Evolutionary conservation across 2,888 invertebrate genomes (phyloP), one percentile per base, ranked within the genome.

Genomic region (Eulithis prunata): DNA sequence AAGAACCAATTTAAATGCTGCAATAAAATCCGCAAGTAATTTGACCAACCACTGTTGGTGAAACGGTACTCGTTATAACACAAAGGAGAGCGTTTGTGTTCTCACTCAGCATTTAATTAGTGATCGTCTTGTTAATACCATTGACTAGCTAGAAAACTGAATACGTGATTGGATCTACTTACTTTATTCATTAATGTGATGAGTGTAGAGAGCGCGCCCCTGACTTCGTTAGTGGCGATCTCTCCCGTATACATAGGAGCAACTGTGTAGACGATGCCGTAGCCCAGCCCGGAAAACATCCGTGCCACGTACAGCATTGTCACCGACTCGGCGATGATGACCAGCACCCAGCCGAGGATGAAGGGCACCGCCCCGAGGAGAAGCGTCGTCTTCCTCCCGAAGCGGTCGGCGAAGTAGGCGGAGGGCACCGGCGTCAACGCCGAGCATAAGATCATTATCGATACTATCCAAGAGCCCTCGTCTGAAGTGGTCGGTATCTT

Each of bases 351-450:
- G 68, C 95, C 94, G 47, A 94, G 58, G 70, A 95, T 94, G 75
- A 95, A 94, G 0, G 95, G 95, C 7, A 95, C 75, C 0, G 95
- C 94, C 12, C 95, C 91, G 46, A 94, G 81, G 12, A 95, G 87
- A 1, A 96, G 88, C n/a, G 95, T 94, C 12, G 90, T 93, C 79
- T 96, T 96, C n/a, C 96, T 91, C n/a, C 96, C 96, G 67, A 95
- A 91, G 68, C 91, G 88, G 80, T 96, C 95, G 56, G 95, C 95
- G 66, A 95, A 84, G 78, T 95, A 92, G 10, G 95, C 95, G 7
- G 95, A 94, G 21, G 95, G 86, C 11, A 95, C 82, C 11, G 95
- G 95, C 55, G 95, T 95, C 46, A 95, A 85, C 3, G 95, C 94
- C 0, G 95, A 94, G 72, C 95, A 95, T 55, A 95, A 86, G 70